Conservation (phyloP, 2,888 invertebrate genomes). For the Leptinotarsa haldemani region DNA sequence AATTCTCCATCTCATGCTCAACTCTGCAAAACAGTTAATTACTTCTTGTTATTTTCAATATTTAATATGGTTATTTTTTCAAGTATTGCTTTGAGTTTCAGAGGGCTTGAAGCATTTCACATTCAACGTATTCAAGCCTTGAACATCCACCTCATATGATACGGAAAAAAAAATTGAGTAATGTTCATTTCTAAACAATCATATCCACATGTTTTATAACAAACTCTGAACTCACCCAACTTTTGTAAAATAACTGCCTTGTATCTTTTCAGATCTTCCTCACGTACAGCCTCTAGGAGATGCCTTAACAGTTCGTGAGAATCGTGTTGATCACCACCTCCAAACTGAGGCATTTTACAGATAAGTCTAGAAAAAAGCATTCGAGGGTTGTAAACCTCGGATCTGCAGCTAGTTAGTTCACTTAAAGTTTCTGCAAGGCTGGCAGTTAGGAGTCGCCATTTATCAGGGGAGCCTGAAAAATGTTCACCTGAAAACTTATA, state of each 20-base stretch:
- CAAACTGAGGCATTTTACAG: constrained; percentile 83
- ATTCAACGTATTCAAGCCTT: too few relatives aligned
- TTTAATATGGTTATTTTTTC: too few relatives aligned
- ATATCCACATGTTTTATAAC: too few relatives aligned
- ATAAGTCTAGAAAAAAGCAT: constrained; percentile 74
- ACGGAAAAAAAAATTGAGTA: not conserved
- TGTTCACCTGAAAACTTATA: not conserved
- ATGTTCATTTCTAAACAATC: too few relatives aligned
- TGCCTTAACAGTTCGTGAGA: constrained; percentile 94
- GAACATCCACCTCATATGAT: too few relatives aligned
- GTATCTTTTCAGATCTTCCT: constrained; percentile 82
- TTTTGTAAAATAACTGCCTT: constrained; percentile 83
- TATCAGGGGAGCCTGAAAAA: constrained; percentile 68
- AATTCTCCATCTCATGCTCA: too few relatives aligned
- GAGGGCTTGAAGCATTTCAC: too few relatives aligned
- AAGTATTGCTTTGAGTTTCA: too few relatives aligned
- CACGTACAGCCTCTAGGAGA: constrained; percentile 87
- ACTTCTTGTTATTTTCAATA: too few relatives aligned
- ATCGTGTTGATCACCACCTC: constrained; percentile 96
- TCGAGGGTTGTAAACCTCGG: constrained; percentile 74
- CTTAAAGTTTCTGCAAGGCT: constrained; percentile 77
- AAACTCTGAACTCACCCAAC: constrained; percentile 67
- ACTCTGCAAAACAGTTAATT: too few relatives aligned
- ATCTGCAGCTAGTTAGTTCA: constrained; percentile 75
- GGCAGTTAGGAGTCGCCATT: constrained; percentile 77